Evolutionary conservation across 1,140 invertebrate species (phyloP).

Genomic region (Conus betulinus): DNA sequence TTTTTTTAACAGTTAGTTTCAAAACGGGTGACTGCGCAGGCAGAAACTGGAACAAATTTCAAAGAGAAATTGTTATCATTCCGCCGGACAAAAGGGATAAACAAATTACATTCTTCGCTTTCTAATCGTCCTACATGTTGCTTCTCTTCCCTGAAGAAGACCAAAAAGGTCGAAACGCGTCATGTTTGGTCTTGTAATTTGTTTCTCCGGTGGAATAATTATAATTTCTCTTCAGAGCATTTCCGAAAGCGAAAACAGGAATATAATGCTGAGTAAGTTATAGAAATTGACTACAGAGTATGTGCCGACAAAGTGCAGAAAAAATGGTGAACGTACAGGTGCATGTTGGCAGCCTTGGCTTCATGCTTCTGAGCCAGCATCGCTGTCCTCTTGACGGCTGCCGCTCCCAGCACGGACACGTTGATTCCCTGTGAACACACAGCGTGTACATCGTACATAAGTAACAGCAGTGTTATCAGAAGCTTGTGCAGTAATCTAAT

Average conservation of each 20-base stretch:
- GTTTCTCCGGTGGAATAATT: too few relatives aligned
- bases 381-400: constrained; percentile 53
- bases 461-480: too few relatives aligned
- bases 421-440: constrained; percentile 54
- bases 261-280: neutral
- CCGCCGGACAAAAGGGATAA: too few relatives aligned
- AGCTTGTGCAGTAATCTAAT: too few relatives aligned
- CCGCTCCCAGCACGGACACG: constrained; percentile 55
- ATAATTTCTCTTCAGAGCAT: neutral
- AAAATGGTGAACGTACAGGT: constrained; percentile 50
- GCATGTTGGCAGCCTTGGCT: constrained; percentile 41
- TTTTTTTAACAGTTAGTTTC: neutral
- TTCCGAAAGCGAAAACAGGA: neutral
- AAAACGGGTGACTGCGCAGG: neutral
- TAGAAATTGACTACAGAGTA: too few relatives aligned
- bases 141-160: too few relatives aligned
- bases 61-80: too few relatives aligned
- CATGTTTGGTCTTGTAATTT: too few relatives aligned
- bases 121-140: neutral
- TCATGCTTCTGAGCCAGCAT: constrained; percentile 47
- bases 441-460: too few relatives aligned
- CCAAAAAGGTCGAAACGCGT: too few relatives aligned
- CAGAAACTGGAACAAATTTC: too few relatives aligned
- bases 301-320: neutral
- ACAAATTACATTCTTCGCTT: neutral